Percentiles rank a stretch among this genome's conserved stretches.
Conservation (phyloP, 2,888 invertebrate species). For the Dendrolimus houi region DNA sequence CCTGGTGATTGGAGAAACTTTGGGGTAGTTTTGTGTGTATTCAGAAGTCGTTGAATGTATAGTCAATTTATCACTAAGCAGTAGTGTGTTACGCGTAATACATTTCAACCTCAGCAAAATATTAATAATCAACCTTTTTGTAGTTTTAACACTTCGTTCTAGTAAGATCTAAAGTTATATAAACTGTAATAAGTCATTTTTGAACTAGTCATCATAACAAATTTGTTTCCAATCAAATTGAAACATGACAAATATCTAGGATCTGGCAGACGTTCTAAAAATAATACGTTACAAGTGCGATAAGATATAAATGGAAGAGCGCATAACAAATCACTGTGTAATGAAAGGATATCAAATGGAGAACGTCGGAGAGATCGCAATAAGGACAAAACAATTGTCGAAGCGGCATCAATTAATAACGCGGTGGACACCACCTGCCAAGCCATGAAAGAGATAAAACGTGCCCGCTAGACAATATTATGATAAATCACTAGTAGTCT, state of each 20-base stretch:
- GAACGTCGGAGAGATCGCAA: neutral
- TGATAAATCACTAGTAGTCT: slow-evolving; percentile 53
- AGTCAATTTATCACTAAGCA: too few species aligned
- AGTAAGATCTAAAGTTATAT: too few species aligned
- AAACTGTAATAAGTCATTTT: too few species aligned
- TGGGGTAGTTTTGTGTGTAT: too few species aligned
- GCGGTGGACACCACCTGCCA: slow-evolving; percentile 51
- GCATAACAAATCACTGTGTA: neutral
- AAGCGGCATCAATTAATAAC: slow-evolving; percentile 54
- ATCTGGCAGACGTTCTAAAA: neutral
- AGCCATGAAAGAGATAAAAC: slow-evolving; percentile 37
- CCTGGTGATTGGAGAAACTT: too few species aligned
- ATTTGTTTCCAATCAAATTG: neutral
- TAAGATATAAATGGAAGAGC: neutral
- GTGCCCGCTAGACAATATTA: slow-evolving; percentile 52
- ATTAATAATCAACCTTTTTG: too few species aligned
- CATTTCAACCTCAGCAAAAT: too few species aligned
- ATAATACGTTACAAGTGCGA: neutral
- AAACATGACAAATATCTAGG: neutral
- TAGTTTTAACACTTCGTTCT: too few species aligned
- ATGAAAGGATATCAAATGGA: neutral
- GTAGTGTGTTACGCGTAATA: too few species aligned
- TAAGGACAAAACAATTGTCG: neutral
- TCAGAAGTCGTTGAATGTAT: too few species aligned
- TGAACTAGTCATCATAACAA: neutral